Conservation (phyloP, 2,113 vertebrate genomes). For the Trachemys scripta region DNA sequence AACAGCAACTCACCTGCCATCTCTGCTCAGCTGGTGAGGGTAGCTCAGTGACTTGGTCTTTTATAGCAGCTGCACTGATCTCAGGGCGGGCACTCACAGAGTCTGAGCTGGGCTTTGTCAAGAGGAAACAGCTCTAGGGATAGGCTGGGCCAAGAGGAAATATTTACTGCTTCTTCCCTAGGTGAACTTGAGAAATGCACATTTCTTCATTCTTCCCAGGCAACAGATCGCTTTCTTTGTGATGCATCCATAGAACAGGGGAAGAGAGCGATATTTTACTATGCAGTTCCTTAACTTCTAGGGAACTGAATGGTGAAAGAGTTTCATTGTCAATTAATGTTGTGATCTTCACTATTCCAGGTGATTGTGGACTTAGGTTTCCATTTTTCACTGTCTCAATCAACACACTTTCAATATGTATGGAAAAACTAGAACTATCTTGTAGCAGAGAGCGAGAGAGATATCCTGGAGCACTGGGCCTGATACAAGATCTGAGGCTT, state of each 20-base stretch:
- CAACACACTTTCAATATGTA: background rate
- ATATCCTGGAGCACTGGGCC: no score
- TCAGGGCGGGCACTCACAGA: background rate
- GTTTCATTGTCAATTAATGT: background rate
- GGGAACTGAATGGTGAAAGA: background rate
- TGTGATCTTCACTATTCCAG: no score
- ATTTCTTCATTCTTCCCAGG: background rate
- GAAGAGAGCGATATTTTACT: background rate
- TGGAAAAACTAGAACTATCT: background rate
- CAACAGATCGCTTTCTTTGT: background rate
- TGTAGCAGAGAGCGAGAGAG: no score
- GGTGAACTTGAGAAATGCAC: background rate
- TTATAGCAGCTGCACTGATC: background rate
- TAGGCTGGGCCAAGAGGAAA: background rate
- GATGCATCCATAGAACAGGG: background rate
- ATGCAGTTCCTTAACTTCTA: background rate
- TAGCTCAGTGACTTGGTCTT: background rate
- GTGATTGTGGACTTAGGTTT: no score
- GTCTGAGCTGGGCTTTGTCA: background rate
- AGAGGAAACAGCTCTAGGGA: background rate
- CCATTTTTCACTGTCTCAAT: background rate
- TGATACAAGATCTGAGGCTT: no score
- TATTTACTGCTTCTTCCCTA: background rate
- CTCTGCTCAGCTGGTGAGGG: background rate
- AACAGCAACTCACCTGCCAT: background rate